A percentile compares a stretch with the other conserved stretches of the same genome.
These are phyloP conservation scores for Neoaliturus tenellus DNA, from an alignment of 2,888 invertebrate species.

Conservation along the genomic window DNA sequence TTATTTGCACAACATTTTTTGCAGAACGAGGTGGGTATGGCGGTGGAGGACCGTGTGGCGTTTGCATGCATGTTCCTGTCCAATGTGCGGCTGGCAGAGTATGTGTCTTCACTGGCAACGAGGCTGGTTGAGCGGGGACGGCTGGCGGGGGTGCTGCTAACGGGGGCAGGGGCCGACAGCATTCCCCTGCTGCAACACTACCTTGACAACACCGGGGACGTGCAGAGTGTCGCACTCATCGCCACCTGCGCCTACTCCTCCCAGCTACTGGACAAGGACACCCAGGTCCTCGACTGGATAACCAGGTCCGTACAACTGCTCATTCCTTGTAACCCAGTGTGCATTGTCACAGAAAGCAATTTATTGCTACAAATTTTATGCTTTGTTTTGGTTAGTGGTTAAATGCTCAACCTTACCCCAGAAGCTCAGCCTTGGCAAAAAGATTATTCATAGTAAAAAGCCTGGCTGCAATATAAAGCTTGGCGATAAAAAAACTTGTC, in stretches of 20 bases:
- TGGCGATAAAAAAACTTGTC: no score
- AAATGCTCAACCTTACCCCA: no score
- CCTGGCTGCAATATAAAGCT: no score
- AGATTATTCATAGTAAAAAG: no score
- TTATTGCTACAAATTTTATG: no score
- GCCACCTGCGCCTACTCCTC: constrained; percentile 86
- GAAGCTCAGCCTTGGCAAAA: no score
- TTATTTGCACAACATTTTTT: no score
- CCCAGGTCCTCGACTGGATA: constrained; percentile 81
- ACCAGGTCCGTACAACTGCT: constrained; percentile 75
- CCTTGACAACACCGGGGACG: constrained; percentile 91
- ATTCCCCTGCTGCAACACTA: constrained; percentile 90
- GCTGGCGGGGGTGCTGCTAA: constrained; percentile 89
- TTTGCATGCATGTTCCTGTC: constrained; percentile 92
- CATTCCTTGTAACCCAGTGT: no score
- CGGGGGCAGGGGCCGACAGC: constrained; percentile 81
- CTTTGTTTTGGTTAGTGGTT: no score
- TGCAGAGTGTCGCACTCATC: constrained; percentile 92
- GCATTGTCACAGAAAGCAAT: no score
- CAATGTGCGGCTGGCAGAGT: constrained; percentile 87
- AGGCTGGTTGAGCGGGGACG: constrained; percentile 86
- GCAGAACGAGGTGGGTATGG: constrained; percentile 89
- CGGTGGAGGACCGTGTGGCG: constrained; percentile 92
- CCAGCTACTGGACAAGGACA: constrained; percentile 79
- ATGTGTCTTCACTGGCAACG: constrained; percentile 82